These are phyloP conservation scores for Drosophila fungiperda DNA, from an alignment of 2,888 invertebrate species.

Conservation along the genomic window DNA sequence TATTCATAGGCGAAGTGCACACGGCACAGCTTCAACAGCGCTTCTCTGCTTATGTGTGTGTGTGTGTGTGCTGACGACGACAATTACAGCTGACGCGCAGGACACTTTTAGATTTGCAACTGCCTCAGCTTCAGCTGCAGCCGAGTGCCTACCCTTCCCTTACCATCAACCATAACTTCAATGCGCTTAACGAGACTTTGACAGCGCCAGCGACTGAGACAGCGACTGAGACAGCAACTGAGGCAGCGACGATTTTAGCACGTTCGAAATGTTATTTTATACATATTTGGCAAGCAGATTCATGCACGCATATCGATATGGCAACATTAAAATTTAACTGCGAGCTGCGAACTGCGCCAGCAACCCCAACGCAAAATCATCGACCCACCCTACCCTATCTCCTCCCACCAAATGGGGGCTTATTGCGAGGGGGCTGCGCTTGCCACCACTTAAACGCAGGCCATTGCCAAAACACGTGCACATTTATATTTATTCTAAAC, in stretches of 20 bases:
- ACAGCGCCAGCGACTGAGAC: not conserved
- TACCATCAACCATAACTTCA: not conserved
- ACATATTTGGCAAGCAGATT: slow-evolving; percentile 48
- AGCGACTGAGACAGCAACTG: not conserved
- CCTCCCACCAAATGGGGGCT: not conserved
- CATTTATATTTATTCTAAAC: slow-evolving; percentile 82
- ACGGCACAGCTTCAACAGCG: slow-evolving; percentile 1
- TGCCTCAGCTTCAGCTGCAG: not conserved
- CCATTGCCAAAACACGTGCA: slow-evolving; percentile 73
- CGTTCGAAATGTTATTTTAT: slow-evolving; percentile 76
- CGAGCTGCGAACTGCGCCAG: slow-evolving; percentile 56
- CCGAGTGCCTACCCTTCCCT: not conserved
- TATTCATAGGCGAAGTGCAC: slow-evolving; percentile 60
- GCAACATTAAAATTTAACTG: slow-evolving; percentile 83
- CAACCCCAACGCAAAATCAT: slow-evolving; percentile 54
- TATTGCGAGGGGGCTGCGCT: slow-evolving; percentile 31
- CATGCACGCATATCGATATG: slow-evolving; percentile 80
- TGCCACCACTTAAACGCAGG: slow-evolving; percentile 64
- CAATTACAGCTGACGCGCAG: slow-evolving; percentile 29
- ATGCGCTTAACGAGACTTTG: slow-evolving; percentile 23
- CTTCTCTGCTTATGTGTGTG: slow-evolving; percentile 6
- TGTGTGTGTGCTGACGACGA: slow-evolving; percentile 8
- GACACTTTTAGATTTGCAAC: slow-evolving; percentile 23
- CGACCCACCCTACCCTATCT: not conserved
- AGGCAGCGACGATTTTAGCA: slow-evolving; percentile 42